Base-by-base conservation (phyloP, 2,797 vertebrate genomes). In the Smutsia temminckii region DNA sequence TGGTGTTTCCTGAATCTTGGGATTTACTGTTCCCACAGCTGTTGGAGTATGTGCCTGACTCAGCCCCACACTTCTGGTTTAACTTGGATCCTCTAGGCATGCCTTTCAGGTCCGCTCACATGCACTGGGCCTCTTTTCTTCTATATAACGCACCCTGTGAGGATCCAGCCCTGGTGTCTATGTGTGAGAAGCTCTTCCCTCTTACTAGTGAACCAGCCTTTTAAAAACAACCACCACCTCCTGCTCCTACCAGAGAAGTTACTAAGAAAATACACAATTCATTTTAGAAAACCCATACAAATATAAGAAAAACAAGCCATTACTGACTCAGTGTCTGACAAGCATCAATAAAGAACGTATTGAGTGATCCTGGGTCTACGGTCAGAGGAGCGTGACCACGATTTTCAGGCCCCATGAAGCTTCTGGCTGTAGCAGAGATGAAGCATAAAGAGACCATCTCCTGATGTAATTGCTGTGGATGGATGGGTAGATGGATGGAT, bases 211-310 rank as follows among this genome's bases (percentile, higher is more conserved):
- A 85, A n/a, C 68, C 25, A 69, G 32, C 49, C 42, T 84, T 83
- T 72, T 5, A 55, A 11, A 90, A n/a, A 34, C 20, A 57, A 46
- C 18, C 1, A 27, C 8, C 9, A 2, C 23, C 34, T 29, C 51
- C 12, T 49, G 11, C 4, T 69, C 20, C 8, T 66, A 21, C n/a
- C 88, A 32, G n/a, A 86, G 51, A 95, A 91, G 23, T 29, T 92
- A 49, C 80, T 49, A 94, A 90, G 53, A 80, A 95, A 81, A 71
- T 17, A 53, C 13, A 89, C 88, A 55, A 46, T 46, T 29, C 32
- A 46, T 74, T 87, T 81, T 69, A 34, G 21, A 72, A 92, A 94
- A 27, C 4, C 32, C 63, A 34, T 13, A n/a, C 32, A 85, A 80
- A 55, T 23, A 49, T 79, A 42, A 40, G 9, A 18, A 27, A 75